Conservation (phyloP, 1,140 invertebrate genomes). For the Dryas iulia region DNA sequence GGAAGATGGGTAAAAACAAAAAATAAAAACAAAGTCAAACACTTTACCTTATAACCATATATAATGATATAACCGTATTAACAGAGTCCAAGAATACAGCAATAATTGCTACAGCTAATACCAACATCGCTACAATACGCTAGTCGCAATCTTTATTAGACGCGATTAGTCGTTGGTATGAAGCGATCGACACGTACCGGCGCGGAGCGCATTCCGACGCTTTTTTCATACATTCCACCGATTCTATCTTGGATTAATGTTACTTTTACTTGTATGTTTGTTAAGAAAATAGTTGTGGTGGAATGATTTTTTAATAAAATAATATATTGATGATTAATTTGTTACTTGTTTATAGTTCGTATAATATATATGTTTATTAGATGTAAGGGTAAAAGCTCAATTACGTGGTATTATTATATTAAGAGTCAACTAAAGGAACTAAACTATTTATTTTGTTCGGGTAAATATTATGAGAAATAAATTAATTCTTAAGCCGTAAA, state of each 20-base stretch:
- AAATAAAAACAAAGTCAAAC: not conserved
- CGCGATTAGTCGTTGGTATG: conserved; percentile 45
- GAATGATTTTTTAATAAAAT: not conserved
- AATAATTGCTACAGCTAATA: conserved; percentile 19
- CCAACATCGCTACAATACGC: conserved; percentile 23
- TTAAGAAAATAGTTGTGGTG: not conserved
- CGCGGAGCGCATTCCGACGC: conserved; percentile 49
- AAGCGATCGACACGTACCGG: conserved; percentile 54
- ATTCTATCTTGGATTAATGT: conserved; percentile 11
- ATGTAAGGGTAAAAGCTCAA: no score
- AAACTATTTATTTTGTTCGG: no score
- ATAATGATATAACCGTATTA: not conserved
- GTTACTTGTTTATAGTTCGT: no score
- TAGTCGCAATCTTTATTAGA: conserved; percentile 41
- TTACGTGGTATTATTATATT: no score
- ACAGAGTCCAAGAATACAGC: conserved; percentile 25
- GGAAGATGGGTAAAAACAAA: no score
- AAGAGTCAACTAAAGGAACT: no score
- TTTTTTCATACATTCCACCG: conserved; percentile 67
- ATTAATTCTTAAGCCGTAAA: no score
- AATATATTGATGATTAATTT: no score
- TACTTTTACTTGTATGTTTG: not conserved
- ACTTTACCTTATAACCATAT: not conserved
- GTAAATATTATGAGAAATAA: no score
- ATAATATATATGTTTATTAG: no score